Conservation (phyloP, 2,888 invertebrate species). For the Leptothorax acervorum region DNA sequence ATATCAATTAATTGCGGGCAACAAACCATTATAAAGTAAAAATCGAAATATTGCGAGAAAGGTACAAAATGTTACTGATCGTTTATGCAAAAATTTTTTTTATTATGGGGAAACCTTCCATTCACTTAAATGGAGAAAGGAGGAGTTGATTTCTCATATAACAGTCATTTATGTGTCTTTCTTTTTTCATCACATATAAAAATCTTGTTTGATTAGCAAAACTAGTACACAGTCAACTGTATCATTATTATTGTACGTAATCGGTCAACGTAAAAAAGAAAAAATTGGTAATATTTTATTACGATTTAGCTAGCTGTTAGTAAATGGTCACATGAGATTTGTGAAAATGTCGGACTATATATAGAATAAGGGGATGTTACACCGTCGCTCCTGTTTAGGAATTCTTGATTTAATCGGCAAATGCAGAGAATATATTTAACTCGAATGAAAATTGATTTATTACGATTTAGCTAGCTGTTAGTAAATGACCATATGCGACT, state of each 20-base stretch:
- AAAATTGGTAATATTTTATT: not conserved
- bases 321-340: not conserved
- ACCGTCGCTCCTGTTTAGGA: not conserved
- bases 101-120: not conserved
- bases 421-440: not conserved
- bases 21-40: not conserved
- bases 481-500: not conserved
- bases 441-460: not conserved
- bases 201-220: conserved; percentile 25
- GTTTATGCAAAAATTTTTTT: not conserved
- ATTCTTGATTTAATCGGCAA: not conserved
- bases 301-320: not conserved
- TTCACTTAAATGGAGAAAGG: conserved; percentile 1
- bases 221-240: not conserved
- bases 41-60: not conserved
- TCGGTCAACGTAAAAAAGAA: not conserved
- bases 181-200: conserved; percentile 4
- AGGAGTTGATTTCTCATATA: conserved; percentile 28
- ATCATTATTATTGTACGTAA: conserved; percentile 31
- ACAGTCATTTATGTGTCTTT: not conserved
- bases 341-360: not conserved
- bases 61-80: not conserved
- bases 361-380: not conserved
- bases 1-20: not conserved
- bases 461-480: not conserved